phyloP scores from a whole-genome alignment of 1,140 invertebrate genomes.

The Drosophila sproati region DNA sequence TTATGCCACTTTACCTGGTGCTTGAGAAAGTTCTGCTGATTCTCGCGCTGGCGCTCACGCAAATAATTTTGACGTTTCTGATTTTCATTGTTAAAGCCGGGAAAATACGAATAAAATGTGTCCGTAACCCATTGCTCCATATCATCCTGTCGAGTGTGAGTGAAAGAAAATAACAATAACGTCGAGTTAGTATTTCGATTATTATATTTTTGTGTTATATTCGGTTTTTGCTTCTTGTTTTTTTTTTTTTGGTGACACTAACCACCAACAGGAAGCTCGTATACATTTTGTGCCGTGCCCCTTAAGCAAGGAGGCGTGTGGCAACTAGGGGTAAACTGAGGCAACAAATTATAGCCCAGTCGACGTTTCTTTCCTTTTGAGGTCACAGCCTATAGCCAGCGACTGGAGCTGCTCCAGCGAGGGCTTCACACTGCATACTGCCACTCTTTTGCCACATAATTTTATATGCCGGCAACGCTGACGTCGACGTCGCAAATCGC shows the following conservation, averaged over 20 bases:
- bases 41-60: slow-evolving; percentile 81
- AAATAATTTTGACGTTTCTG: slow-evolving; percentile 81
- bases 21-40: slow-evolving; percentile 83
- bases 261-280: slow-evolving; percentile 81
- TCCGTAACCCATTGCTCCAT: slow-evolving; percentile 84
- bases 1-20: slow-evolving; percentile 68
- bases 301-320: slow-evolving; percentile 11
- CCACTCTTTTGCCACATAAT: slow-evolving; percentile 73
- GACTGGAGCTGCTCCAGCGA: slow-evolving; percentile 60
- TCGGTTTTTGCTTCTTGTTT: slow-evolving; percentile 41
- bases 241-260: slow-evolving; percentile 63
- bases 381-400: slow-evolving; percentile 53
- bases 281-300: slow-evolving; percentile 61
- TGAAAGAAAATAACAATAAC: slow-evolving; percentile 33
- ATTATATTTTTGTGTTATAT: slow-evolving; percentile 24
- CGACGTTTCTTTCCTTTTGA: slow-evolving; percentile 55
- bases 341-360: slow-evolving; percentile 60
- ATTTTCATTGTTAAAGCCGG: slow-evolving; percentile 83
- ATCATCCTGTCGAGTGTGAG: slow-evolving; percentile 71
- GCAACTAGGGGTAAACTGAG: not conserved
- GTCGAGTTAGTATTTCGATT: slow-evolving; percentile 10
- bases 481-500: slow-evolving; percentile 62
- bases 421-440: slow-evolving; percentile 73
- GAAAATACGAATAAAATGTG: slow-evolving; percentile 84
- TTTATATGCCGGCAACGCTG: slow-evolving; percentile 58